phyloP scores from a whole-genome alignment of 2,113 vertebrate species.

The Felis chaus region DNA sequence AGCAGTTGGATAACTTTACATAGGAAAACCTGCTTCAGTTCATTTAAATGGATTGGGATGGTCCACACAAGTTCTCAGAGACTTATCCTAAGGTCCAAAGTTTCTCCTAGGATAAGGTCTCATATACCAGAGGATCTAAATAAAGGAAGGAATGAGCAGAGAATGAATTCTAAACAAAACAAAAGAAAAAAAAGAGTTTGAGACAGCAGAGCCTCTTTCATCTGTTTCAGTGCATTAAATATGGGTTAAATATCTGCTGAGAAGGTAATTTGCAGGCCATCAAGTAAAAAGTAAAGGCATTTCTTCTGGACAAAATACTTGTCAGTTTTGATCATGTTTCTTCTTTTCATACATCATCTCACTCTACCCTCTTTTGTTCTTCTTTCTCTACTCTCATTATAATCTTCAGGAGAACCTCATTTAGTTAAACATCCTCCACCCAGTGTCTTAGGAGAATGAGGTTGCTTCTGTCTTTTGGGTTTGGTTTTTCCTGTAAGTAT shows the following conservation, averaged over 20 bases:
- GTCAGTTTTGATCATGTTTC: conserved; percentile 28
- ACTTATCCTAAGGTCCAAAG: not conserved
- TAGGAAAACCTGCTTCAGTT: not conserved
- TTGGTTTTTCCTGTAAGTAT: conserved; percentile 83
- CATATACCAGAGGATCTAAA: not conserved
- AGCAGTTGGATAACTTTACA: not conserved
- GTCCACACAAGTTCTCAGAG: not conserved
- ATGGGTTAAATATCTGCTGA: not conserved
- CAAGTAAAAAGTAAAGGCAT: not conserved
- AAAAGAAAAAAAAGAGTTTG: not conserved
- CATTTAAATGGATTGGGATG: not conserved
- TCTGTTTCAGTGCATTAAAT: not conserved
- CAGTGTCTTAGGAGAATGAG: conserved; percentile 71
- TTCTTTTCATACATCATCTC: not conserved
- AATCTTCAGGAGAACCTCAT: conserved; percentile 57
- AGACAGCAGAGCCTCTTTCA: not conserved
- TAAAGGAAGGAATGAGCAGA: not conserved
- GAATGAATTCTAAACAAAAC: not conserved
- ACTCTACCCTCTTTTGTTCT: not conserved
- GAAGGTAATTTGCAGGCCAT: not conserved
- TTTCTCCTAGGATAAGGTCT: not conserved
- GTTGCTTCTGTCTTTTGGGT: conserved; percentile 79
- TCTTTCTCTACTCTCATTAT: conserved; percentile 34
- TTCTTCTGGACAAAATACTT: conserved; percentile 32
- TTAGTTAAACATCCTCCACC: conserved; percentile 76